These are phyloP conservation scores for Nasonia oneida DNA, from an alignment of 2,888 invertebrate species.

Conservation along the genomic window DNA sequence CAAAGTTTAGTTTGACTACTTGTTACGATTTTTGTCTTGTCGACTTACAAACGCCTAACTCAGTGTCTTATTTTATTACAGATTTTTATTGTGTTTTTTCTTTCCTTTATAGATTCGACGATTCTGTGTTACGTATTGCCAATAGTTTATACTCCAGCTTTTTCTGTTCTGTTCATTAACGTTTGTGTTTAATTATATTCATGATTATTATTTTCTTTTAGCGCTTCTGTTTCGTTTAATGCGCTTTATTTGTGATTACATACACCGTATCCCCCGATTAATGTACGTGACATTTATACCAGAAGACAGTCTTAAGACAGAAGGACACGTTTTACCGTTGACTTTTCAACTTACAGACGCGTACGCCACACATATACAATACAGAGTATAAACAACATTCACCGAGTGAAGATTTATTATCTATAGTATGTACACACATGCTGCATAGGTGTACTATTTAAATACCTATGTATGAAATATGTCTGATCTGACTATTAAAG, in stretches of 20 bases:
- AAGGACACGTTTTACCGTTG: not conserved
- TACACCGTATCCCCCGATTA: not conserved
- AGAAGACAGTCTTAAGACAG: conserved; percentile 6
- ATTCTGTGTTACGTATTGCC: not conserved
- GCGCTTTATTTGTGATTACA: not conserved
- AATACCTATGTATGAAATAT: not conserved
- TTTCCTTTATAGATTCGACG: not conserved
- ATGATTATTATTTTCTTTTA: not conserved
- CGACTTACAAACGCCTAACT: not conserved
- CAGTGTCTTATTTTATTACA: not conserved
- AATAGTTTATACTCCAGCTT: not conserved
- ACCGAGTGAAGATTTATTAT: not conserved
- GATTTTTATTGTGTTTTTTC: not conserved
- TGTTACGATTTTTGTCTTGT: not conserved
- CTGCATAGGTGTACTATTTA: not conserved
- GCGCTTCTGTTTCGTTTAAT: not conserved
- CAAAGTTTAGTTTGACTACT: not conserved
- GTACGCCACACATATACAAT: not conserved
- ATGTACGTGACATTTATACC: conserved; percentile 6
- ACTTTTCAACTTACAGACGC: not conserved
- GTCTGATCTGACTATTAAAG: no score
- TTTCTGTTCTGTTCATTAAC: not conserved
- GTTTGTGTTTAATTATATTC: not conserved
- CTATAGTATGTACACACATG: not conserved
- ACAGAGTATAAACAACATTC: not conserved